phyloP scores from a whole-genome alignment of 2,113 vertebrate species.

The Pongo pygmaeus region DNA sequence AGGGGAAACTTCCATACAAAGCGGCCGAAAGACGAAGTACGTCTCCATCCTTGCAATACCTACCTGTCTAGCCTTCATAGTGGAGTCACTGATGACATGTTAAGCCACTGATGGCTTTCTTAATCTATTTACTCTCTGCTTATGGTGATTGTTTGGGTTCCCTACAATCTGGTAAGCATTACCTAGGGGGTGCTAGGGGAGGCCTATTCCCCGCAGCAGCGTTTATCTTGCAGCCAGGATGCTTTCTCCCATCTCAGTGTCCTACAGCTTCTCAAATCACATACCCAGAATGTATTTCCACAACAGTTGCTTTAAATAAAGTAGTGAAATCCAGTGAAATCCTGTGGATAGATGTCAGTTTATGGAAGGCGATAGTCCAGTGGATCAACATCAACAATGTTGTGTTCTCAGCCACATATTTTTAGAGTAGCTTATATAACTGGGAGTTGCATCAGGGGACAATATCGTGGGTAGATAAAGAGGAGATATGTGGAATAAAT shows the following conservation, averaged over 20 bases:
- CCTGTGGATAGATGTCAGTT: not conserved
- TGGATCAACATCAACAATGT: not conserved
- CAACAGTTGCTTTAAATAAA: not conserved
- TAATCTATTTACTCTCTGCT: not conserved
- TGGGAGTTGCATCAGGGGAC: not conserved
- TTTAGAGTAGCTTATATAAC: not conserved
- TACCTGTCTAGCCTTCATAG: not conserved
- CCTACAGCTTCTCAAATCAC: not conserved
- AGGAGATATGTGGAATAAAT: not conserved
- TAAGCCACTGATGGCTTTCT: not conserved
- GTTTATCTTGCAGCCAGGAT: not conserved
- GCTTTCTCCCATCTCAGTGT: not conserved
- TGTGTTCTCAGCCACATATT: not conserved
- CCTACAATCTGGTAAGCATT: not conserved
- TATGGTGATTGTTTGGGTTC: not conserved
- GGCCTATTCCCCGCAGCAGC: not conserved
- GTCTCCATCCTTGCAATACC: not conserved
- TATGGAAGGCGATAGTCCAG: not conserved
- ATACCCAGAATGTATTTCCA: not conserved
- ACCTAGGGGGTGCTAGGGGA: too few species aligned
- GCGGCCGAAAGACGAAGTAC: not conserved
- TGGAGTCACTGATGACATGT: not conserved
- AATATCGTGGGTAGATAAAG: not conserved
- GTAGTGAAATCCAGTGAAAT: not conserved
- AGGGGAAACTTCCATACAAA: not conserved